phyloP scores from a whole-genome alignment of 2,113 vertebrate genomes.

The Motacilla tschutschensis region DNA sequence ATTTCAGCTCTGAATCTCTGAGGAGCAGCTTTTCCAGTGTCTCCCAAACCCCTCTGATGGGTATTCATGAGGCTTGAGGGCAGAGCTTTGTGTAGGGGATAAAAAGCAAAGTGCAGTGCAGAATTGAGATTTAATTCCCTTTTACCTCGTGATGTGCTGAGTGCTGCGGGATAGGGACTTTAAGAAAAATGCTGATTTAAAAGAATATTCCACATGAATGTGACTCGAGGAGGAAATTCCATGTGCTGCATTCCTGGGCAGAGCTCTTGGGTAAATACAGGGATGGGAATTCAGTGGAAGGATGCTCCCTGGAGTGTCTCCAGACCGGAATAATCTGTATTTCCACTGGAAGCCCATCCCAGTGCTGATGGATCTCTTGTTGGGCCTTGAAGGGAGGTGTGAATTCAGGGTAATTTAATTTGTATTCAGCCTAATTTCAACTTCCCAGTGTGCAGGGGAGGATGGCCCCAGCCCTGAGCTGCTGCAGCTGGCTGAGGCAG shows the following conservation, averaged over 20 bases:
- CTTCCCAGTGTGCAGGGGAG: background rate
- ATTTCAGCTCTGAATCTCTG: background rate
- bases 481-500: background rate
- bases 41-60: background rate
- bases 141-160: background rate
- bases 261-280: background rate
- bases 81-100: background rate
- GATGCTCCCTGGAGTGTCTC: background rate
- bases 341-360: background rate
- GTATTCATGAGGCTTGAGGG: background rate
- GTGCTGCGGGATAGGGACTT: background rate
- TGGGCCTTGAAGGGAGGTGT: background rate
- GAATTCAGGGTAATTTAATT: background rate
- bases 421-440: background rate
- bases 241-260: background rate
- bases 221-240: background rate
- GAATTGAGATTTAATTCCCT: background rate
- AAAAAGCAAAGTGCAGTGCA: background rate
- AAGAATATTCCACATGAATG: background rate
- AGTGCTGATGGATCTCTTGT: background rate
- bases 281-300: background rate
- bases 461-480: background rate
- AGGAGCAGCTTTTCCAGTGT: background rate
- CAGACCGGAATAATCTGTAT: accelerated
- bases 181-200: background rate